Evolutionary conservation across 2,113 vertebrate species (phyloP), one percentile per base, ranked within the genome.

Genomic region (Nycticorax nycticorax): DNA sequence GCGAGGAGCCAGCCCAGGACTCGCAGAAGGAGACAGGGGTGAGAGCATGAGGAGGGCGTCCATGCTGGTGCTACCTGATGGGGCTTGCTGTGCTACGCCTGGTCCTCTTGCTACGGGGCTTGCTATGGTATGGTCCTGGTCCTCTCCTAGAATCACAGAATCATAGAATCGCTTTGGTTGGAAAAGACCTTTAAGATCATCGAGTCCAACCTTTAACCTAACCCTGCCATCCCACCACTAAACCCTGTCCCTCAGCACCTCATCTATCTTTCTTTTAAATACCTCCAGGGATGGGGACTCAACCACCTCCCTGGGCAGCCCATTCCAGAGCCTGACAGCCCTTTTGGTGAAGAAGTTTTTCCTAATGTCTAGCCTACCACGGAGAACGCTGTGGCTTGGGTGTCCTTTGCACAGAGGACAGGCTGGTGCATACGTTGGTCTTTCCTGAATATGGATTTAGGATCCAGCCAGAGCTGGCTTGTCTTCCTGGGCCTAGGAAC

Each of bases 341-440:
- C 37, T 37, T 37, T 37, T 9, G 8, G 37, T 37, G 37, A 37
- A 37, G 37, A 37, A 37, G 9, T 37, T 37, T 37, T 37, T 37
- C 37, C 37, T 9, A 37, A 37, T 37, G 37, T 37, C 37, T 37
- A 37, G 37, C 37, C 37, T 17, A 14, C 27, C 20, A 32, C 0
- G 0, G 24, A 74, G 24, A 17, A 80, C 50, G 14, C 33, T 10
- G 39, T 14, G 20, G 12, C 33, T 87, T 57, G 64, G 55, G 13
- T 35, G 32, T 53, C 52, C 41, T 53, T 14, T 33, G 57, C 18
- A n/a, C 39, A 64, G 26, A 53, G 35, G 28, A 73, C 33, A 48
- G 45, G 18, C 26, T 57, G 50, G 26, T 66, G 68, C 39, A 11
- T 3, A 24, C 2, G 0, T 6, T 18, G 10, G 17, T 48, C 10